Conservation (phyloP, 2,797 vertebrate genomes). For the Dromococcyx pavoninus region DNA sequence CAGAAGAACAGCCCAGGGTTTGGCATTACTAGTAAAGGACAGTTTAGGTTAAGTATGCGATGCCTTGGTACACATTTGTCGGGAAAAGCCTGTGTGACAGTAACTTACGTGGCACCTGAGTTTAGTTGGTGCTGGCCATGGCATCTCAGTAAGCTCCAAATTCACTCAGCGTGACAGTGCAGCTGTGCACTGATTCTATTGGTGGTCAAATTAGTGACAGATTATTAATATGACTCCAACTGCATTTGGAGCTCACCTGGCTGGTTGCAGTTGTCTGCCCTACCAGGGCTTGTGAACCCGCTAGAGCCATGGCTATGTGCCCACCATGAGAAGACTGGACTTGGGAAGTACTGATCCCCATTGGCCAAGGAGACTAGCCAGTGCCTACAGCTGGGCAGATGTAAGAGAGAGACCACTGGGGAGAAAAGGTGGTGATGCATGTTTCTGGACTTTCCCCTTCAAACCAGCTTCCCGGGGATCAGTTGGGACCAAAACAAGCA, state of each 20-base stretch:
- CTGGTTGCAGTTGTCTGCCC: neutral
- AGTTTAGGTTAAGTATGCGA: neutral
- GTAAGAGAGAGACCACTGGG: accelerated
- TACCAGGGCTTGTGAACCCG: neutral
- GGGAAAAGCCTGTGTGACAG: neutral
- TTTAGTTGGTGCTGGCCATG: neutral
- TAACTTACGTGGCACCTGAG: accelerated
- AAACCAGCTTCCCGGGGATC: neutral
- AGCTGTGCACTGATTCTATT: neutral
- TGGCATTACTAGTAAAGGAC: neutral
- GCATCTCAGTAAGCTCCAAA: neutral
- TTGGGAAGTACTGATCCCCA: neutral
- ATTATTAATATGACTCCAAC: neutral
- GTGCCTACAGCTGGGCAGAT: neutral
- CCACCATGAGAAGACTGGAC: neutral
- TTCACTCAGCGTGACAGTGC: neutral
- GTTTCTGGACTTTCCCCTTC: neutral
- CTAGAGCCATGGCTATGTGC: neutral
- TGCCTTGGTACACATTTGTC: neutral
- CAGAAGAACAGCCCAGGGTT: neutral
- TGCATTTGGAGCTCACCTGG: neutral
- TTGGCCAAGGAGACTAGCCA: neutral
- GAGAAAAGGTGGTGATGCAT: neutral
- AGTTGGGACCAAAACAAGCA: neutral
- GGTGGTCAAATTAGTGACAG: neutral